phyloP scores from a whole-genome alignment of 53 echinoderm and acorn worm species.

The Paracentrotus lividus region DNA sequence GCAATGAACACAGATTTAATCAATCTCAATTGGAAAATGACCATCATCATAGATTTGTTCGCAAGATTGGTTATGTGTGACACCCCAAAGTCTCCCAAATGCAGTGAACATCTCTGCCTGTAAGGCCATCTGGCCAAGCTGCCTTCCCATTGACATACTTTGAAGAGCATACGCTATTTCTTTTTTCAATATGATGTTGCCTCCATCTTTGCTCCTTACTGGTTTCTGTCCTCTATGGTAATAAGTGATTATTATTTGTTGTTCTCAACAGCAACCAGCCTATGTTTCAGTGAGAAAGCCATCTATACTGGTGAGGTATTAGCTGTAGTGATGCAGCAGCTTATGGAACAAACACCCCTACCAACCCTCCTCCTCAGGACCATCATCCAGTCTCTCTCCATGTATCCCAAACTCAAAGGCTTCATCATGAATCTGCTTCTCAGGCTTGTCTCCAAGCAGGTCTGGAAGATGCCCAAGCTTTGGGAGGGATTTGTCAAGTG shows the following conservation, averaged over 20 bases:
- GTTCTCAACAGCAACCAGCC: slow-evolving; percentile 86
- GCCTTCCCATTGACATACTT: too few species aligned
- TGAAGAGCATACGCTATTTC: too few species aligned
- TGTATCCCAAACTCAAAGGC: slow-evolving; percentile 95
- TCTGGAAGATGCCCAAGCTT: slow-evolving; percentile 95
- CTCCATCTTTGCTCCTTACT: too few species aligned
- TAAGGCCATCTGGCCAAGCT: too few species aligned
- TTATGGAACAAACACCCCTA: slow-evolving; percentile 92
- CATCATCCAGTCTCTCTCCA: slow-evolving; percentile 96
- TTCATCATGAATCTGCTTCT: slow-evolving; percentile 98
- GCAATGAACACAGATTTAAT: too few species aligned
- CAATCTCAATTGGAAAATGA: too few species aligned
- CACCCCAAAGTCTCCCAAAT: too few species aligned
- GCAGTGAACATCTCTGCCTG: too few species aligned
- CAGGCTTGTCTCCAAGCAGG: slow-evolving; percentile 90
- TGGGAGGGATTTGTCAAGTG: slow-evolving; percentile 99
- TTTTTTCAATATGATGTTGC: too few species aligned
- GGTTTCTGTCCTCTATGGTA: too few species aligned
- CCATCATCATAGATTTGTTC: too few species aligned
- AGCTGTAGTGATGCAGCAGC: slow-evolving; percentile 98
- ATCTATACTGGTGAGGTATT: slow-evolving; percentile 98
- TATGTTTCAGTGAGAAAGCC: slow-evolving; percentile 97
- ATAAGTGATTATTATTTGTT: not conserved
- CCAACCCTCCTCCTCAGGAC: slow-evolving; percentile 97
- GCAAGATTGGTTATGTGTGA: too few species aligned